Conservation (phyloP, 1,140 invertebrate genomes). For the Leptinotarsa undecemlineata region DNA sequence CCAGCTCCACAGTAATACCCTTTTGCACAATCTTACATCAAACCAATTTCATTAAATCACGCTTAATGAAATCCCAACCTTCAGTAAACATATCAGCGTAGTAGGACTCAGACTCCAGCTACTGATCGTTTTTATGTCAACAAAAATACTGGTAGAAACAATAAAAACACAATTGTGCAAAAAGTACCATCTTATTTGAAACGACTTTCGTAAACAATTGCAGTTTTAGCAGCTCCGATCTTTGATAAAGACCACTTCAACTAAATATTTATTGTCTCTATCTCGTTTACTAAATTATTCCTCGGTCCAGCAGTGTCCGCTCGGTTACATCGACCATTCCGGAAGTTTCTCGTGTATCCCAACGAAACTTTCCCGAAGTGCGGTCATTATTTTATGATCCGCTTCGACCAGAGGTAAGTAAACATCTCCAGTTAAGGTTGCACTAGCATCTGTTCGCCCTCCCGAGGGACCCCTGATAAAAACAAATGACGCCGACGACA, state of each 20-base stretch:
- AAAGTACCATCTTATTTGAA: too few species aligned
- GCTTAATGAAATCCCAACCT: too few species aligned
- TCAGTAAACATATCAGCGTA: too few species aligned
- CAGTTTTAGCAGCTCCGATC: background rate
- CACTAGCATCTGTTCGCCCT: slow-evolving; percentile 34
- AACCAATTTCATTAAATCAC: too few species aligned
- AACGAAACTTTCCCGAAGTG: slow-evolving; percentile 21
- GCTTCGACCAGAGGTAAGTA: slow-evolving; percentile 13
- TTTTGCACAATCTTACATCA: too few species aligned
- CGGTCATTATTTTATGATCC: slow-evolving; percentile 22
- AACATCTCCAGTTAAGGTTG: slow-evolving; percentile 36
- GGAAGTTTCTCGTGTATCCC: slow-evolving; percentile 13
- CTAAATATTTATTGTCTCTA: slow-evolving; percentile 23
- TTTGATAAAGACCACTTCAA: background rate
- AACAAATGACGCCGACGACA: slow-evolving; percentile 52
- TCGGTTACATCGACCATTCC: slow-evolving; percentile 7
- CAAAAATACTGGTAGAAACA: too few species aligned
- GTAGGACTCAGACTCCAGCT: too few species aligned
- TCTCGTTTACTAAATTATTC: slow-evolving; percentile 21
- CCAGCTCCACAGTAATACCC: too few species aligned
- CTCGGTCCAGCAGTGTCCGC: background rate
- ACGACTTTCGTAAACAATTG: too few species aligned
- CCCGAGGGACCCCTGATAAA: slow-evolving; percentile 50
- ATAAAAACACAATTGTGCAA: too few species aligned
- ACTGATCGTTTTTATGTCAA: too few species aligned